Base-by-base conservation (phyloP, 1,140 invertebrate species). In the Triops longicaudatus region DNA sequence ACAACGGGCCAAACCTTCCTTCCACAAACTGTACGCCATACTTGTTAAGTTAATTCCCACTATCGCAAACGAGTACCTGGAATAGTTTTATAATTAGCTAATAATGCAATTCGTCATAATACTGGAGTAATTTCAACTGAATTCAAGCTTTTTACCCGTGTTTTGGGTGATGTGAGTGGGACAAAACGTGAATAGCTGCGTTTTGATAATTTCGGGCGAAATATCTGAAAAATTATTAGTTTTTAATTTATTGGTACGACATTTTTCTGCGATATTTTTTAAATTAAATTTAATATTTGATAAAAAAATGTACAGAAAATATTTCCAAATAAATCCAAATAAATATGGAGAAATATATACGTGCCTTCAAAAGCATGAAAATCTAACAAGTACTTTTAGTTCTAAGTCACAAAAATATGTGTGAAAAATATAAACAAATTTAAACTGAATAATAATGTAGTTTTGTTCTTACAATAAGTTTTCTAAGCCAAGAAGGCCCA, bases 401-500 rank as follows among this genome's bases (percentile, higher is more conserved):
- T n/a, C n/a, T n/a, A n/a, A n/a, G n/a, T n/a, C n/a, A n/a, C n/a
- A n/a, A n/a, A n/a, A n/a, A n/a, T n/a, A n/a, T n/a, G n/a, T n/a
- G n/a, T n/a, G n/a, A n/a, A n/a, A n/a, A n/a, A n/a, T n/a, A n/a
- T n/a, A n/a, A n/a, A n/a, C n/a, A n/a, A n/a, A n/a, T n/a, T n/a
- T n/a, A n/a, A n/a, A n/a, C n/a, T n/a, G n/a, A n/a, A n/a, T n/a
- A n/a, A n/a, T n/a, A n/a, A n/a, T n/a, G n/a, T n/a, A n/a, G n/a
- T n/a, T 85, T 85, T 37, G 2, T 37, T 37, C 31, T 37, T 85
- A 98, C 81, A 97, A 82, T 2, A 99, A 85, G 85, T 98, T 97
- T 81, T 98, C 91, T 28, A 99, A 84, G 4, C 96, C 95, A 17
- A 99, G 86, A n/a, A 98, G 84, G 76, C 97, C 97, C 96, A 98